phyloP scores from a whole-genome alignment of 2,113 vertebrate species.

The Scalopus aquaticus region DNA sequence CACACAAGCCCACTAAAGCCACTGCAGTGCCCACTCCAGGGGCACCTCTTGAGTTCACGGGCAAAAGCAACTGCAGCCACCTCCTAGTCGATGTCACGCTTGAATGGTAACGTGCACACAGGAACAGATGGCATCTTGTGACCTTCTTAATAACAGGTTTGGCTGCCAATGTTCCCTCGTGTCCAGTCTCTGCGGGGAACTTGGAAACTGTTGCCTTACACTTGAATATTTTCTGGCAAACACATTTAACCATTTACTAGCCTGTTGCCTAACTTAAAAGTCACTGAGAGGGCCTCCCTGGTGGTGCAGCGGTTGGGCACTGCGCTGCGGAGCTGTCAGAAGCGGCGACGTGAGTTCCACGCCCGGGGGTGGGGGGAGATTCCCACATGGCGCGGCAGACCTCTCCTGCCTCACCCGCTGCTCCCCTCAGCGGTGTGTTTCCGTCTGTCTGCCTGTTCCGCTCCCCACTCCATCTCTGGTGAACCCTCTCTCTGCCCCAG shows the following conservation, averaged over 20 bases:
- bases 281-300: conserved; percentile 8
- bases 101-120: conserved; percentile 41
- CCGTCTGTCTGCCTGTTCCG: no score
- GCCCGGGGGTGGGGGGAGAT: no score
- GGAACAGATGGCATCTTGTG: conserved; percentile 77
- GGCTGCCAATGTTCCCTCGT: conserved; percentile 52
- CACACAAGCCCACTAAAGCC: neutral
- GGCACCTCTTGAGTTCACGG: conserved; percentile 16
- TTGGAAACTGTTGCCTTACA: conserved; percentile 58
- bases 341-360: no score
- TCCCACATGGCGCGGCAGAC: no score
- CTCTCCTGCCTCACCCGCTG: no score
- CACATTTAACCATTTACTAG: conserved; percentile 71
- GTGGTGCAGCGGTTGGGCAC: no score
- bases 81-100: conserved; percentile 50
- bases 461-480: no score
- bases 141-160: conserved; percentile 76
- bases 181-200: conserved; percentile 32
- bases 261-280: conserved; percentile 25
- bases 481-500: no score
- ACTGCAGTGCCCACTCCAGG: rapidly evolving
- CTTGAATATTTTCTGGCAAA: conserved; percentile 61
- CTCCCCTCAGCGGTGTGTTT: no score
- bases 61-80: conserved; percentile 54
- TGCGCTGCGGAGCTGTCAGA: no score